Base-by-base conservation (phyloP, 35 echinoderm and acorn worm species). In the Amphiura filiformis region DNA sequence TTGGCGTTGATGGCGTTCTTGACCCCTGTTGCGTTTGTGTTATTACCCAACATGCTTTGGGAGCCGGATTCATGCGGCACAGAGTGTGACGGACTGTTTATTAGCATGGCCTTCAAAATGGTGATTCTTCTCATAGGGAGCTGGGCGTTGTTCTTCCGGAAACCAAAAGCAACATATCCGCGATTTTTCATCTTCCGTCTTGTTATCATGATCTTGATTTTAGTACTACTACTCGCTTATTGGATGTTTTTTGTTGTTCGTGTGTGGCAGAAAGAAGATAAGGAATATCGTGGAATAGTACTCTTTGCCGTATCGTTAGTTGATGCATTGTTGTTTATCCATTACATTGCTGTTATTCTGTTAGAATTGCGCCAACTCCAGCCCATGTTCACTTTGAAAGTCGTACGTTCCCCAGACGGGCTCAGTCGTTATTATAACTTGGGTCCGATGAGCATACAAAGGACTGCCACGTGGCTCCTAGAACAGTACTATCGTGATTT, bases 401-500 rank as follows among this genome's bases (percentile, higher is more conserved):
- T 99, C 11, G 93, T 99, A 12, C 87, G 96, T 30, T 94, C 96
- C n/a, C 93, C 90, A 30, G 96, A 99, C 36, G 96, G 96, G 0
- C 83, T 84, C 13, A 99, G 96, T 47, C 82, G 49, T 5, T 99
- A 90, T 78, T 95, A 95, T 56, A 90, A 86, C 12, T 84, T 94
- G 34, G 96, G 96, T 20, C 90, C 91, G 79, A 64, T 99, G 1
- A 95, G 93, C 75, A 94, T 99, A 42, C 96, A 99, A 80, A 86
- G 96, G 23, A 84, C 90, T 13, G 96, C 96, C 0, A 79, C 90
- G 0, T 94, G 90, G 90, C 82, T 99, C 36, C 56, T 99, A 37
- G 96, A 99, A 88, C 93, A 99, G 39, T 99, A 99, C 61, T 99
- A 94, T 61, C 96, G 90, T 31, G 96, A 99, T 75, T 99, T 99